Conservation (phyloP, 2,113 vertebrate genomes). For the Onychorhynchus coronatus region DNA sequence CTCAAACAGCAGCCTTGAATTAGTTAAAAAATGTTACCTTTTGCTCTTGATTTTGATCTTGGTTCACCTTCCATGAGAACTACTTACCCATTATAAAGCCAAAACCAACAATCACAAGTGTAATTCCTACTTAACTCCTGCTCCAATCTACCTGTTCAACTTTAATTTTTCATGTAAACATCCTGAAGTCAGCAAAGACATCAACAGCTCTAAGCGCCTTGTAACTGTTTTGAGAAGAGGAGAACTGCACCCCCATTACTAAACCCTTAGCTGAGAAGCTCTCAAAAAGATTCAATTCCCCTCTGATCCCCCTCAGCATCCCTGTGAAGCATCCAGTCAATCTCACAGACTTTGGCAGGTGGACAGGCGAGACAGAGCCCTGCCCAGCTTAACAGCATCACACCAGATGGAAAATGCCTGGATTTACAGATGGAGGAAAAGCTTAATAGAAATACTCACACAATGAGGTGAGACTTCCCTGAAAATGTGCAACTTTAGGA, state of each 20-base stretch:
- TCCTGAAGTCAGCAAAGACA: background rate
- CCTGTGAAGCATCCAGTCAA: background rate
- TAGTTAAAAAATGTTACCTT: fast-evolving
- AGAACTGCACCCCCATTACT: fast-evolving
- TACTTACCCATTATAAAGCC: background rate
- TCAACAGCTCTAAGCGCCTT: background rate
- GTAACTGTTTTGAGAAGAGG: background rate
- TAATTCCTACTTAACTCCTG: background rate
- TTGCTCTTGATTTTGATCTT: background rate
- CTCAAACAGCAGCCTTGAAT: background rate
- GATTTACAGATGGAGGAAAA: background rate
- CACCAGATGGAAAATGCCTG: conserved; percentile 24
- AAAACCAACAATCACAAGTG: background rate
- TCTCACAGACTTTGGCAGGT: background rate
- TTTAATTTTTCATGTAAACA: background rate
- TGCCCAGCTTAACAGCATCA: background rate
- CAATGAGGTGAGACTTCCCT: background rate
- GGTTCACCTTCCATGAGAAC: background rate
- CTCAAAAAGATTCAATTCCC: background rate
- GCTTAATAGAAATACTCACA: background rate
- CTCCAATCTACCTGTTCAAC: background rate
- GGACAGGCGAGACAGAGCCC: background rate
- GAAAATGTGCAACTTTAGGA: background rate
- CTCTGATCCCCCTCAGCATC: background rate
- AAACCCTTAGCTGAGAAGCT: background rate